phyloP scores from a whole-genome alignment of 2,888 invertebrate genomes.

The Tromatobia lineatoria region DNA sequence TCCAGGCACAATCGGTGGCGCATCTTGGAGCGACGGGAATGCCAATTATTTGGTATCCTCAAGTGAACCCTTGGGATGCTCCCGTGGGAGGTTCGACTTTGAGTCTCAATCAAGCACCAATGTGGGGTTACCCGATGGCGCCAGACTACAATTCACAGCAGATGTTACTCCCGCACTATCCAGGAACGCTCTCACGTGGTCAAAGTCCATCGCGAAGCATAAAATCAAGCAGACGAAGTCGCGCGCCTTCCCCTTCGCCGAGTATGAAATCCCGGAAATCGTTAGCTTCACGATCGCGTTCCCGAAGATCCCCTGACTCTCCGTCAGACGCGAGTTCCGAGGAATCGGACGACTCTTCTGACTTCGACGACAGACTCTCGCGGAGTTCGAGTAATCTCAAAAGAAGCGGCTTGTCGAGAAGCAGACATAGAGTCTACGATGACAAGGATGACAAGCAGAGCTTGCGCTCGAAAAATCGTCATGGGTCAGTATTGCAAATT shows the following conservation, averaged over 20 bases:
- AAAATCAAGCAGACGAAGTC: conserved; percentile 82
- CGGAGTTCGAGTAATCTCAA: conserved; percentile 80
- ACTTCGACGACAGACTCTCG: conserved; percentile 86
- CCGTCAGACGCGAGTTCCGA: conserved; percentile 84
- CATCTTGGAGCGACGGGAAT: conserved; percentile 86
- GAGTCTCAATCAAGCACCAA: conserved; percentile 81
- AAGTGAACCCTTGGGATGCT: conserved; percentile 77
- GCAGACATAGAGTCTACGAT: conserved; percentile 74
- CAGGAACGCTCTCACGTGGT: conserved; percentile 87
- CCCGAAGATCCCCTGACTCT: conserved; percentile 82
- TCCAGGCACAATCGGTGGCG: conserved; percentile 90
- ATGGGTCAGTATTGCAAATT: conserved; percentile 75
- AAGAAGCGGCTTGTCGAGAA: conserved; percentile 80
- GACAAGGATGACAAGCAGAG: conserved; percentile 76
- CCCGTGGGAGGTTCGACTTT: conserved; percentile 81
- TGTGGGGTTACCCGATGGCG: conserved; percentile 81
- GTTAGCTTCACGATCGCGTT: conserved; percentile 87
- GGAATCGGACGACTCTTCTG: conserved; percentile 89
- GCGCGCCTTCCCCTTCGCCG: conserved; percentile 89
- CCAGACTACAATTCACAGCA: conserved; percentile 80
- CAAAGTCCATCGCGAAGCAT: conserved; percentile 82
- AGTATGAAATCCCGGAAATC: conserved; percentile 91
- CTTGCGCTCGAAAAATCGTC: conserved; percentile 74
- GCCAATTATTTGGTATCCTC: conserved; percentile 85
- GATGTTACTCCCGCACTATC: conserved; percentile 85